Base-by-base conservation (phyloP, 2,797 vertebrate species). In the Pitangus sulphuratus region DNA sequence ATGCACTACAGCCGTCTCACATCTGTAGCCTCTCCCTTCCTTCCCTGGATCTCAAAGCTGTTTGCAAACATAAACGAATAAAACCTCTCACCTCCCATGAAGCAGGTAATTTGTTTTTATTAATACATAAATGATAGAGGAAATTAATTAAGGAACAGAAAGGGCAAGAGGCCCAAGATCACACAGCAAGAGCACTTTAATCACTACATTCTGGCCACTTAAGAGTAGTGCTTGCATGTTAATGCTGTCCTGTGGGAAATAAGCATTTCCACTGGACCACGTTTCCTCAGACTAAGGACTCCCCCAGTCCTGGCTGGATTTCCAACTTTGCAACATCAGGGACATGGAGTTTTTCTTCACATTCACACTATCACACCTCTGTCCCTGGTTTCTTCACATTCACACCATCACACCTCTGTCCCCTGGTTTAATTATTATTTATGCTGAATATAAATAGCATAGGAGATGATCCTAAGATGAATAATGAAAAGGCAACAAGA, bases 31-130 rank as follows among this genome's bases (percentile, higher is more conserved):
- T 70, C 84, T 84, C 75, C 79, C 75, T 94, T 83, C 79, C 81
- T 62, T 83, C 39, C 50, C 51, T 6, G 4, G 45, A 78, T 83
- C 54, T 88, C 85, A 71, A 78, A 84, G 47, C 58, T 87, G 82
- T 96, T 95, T 92, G 95, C 84, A 94, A 96, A 95, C 91, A 95
- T 58, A 86, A 90, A 84, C 69, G 72, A 84, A 85, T 61, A 89
- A 94, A 96, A 53, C 65, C 89, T 93, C 84, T 96, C 87, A 92
- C 91, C 84, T 92, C 88, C 86, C 12, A 17, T 72, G 82, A 87
- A 97, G 95, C 72, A 92, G 84, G 95, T 96, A 94, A 96, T 95
- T 94, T 95, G 89, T 96, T 97, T 96, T 94, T 96, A 96, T 96
- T 95, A 95, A 94, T 89, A 89, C 65, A 84, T 72, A 96, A 85